These are phyloP conservation scores for Leucophenga varia DNA, from an alignment of 1,140 invertebrate species.

Conservation along the genomic window DNA sequence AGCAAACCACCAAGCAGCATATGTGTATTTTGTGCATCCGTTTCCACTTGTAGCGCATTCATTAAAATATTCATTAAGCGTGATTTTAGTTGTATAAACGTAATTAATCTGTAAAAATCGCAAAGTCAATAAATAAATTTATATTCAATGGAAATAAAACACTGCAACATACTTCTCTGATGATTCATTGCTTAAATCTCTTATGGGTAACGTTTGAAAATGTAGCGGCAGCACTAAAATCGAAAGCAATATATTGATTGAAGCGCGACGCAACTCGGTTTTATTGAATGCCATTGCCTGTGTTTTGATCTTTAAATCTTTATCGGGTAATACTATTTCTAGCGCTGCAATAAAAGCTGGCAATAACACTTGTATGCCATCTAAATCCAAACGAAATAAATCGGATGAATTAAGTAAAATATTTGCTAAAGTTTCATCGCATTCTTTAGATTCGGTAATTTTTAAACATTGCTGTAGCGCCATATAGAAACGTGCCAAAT, in stretches of 20 bases:
- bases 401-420: conserved; percentile 80
- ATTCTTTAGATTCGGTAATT: conserved; percentile 63
- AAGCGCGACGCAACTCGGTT: conserved; percentile 82
- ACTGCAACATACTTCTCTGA: conserved; percentile 56
- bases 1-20: conserved; percentile 83
- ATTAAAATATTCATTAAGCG: conserved; percentile 83
- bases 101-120: conserved; percentile 58
- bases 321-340: conserved; percentile 82
- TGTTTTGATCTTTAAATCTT: conserved; percentile 67
- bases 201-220: conserved; percentile 79
- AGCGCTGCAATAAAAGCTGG: conserved; percentile 87
- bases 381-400: conserved; percentile 85
- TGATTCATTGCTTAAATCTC: conserved; percentile 65
- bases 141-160: neutral
- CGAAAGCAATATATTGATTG: conserved; percentile 86
- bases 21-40: conserved; percentile 85
- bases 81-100: conserved; percentile 79
- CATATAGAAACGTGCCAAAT: conserved; percentile 92
- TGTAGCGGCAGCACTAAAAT: conserved; percentile 88
- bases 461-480: conserved; percentile 86
- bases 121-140: neutral
- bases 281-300: conserved; percentile 65
- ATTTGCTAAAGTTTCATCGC: conserved; percentile 73
- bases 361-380: conserved; percentile 88
- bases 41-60: conserved; percentile 82